A percentile compares a stretch with the other conserved stretches of the same genome.
phyloP scores from a whole-genome alignment of 35 echinoderm and acorn worm genomes.

The Heliocidaris erythrogramma region DNA sequence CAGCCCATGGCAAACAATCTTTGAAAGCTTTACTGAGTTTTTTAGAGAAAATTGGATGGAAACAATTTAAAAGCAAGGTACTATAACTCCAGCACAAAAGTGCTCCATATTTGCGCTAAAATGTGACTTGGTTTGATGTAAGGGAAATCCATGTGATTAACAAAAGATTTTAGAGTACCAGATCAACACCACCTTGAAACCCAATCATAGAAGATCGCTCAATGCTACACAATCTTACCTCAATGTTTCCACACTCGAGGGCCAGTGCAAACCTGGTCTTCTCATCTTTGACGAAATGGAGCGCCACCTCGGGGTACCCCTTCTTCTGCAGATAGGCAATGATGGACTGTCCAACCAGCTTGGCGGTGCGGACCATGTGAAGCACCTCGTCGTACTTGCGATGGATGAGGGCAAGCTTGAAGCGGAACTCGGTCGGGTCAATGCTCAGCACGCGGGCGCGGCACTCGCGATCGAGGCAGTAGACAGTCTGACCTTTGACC shows the following conservation, averaged over 20 bases:
- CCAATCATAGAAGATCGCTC: background rate
- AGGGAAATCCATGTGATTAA: no score
- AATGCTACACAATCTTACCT: slow-evolving; percentile 44
- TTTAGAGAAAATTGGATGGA: no score
- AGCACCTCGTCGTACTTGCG: slow-evolving; percentile 97
- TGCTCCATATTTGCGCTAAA: no score
- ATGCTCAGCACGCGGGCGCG: slow-evolving; percentile 92
- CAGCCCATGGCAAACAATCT: no score
- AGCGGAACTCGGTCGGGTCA: slow-evolving; percentile 89
- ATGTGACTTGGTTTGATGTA: no score
- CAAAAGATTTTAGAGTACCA: no score
- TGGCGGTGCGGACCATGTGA: slow-evolving; percentile 96
- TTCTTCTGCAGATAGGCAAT: slow-evolving; percentile 99
- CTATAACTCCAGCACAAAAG: no score
- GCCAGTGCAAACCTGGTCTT: slow-evolving; percentile 96
- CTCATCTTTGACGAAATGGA: slow-evolving; percentile 98
- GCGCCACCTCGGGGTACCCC: slow-evolving; percentile 96
- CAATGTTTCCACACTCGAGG: slow-evolving; percentile 94
- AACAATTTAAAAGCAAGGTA: no score
- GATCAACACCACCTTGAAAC: no score
- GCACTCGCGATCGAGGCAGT: slow-evolving; percentile 95
- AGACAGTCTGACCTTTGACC: slow-evolving; percentile 93
- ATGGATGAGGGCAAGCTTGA: slow-evolving; percentile 93
- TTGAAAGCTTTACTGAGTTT: no score
- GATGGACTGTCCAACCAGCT: slow-evolving; percentile 96